A percentile compares a stretch with the other conserved stretches of the same genome.
Evolutionary conservation across 2,113 vertebrate genomes (phyloP).

Genomic region (Rhea pennata): DNA sequence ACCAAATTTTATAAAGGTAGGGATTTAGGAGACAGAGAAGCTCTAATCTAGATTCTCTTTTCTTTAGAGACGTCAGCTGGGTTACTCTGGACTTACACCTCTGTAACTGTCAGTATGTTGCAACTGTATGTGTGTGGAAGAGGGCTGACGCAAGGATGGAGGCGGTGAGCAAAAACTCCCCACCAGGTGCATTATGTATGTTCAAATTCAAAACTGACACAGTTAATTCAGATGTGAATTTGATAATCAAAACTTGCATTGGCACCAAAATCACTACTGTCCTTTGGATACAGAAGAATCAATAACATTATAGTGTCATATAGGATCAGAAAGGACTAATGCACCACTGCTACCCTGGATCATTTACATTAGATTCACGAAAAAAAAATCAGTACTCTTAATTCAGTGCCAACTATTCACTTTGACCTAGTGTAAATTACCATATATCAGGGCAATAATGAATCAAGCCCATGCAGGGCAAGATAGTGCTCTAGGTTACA

Average conservation of each 20-base stretch:
- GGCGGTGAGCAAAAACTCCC: not conserved
- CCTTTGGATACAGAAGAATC: not conserved
- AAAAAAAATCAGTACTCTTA: not conserved
- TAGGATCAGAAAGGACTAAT: not conserved
- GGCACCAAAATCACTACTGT: not conserved
- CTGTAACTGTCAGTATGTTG: not conserved
- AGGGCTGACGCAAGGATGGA: not conserved
- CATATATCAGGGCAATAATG: not conserved
- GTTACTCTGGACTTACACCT: not conserved
- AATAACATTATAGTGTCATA: not conserved
- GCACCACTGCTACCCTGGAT: not conserved
- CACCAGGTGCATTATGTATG: not conserved
- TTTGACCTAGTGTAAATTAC: not conserved
- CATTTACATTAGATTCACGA: not conserved
- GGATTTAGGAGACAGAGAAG: not conserved
- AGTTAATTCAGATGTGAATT: not conserved
- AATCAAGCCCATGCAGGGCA: not conserved
- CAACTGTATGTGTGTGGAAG: not conserved
- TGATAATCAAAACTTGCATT: not conserved
- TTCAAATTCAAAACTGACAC: not conserved
- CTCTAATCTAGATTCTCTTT: not conserved
- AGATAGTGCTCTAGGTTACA: not conserved
- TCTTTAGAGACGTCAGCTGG: not conserved
- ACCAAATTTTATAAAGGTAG: not conserved
- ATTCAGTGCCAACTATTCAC: not conserved